phyloP scores from a whole-genome alignment of 2,888 invertebrate species.

The Byasa hedistus region DNA sequence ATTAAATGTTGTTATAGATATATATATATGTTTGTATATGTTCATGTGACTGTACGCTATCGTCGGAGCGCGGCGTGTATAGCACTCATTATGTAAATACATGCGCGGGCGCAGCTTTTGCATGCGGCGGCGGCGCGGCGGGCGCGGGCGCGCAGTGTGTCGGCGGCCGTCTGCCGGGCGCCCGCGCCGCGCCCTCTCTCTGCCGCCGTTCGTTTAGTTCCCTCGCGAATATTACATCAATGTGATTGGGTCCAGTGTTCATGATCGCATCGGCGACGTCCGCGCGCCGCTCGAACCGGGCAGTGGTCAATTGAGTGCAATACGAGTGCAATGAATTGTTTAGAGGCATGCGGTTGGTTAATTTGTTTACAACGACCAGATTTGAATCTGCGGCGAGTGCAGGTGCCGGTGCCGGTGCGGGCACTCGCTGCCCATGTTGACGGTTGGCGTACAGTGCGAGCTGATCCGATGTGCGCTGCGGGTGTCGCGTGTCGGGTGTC shows the following conservation, averaged over 20 bases:
- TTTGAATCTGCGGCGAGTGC: too few relatives aligned
- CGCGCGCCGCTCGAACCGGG: too few relatives aligned
- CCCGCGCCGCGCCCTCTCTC: constrained; percentile 54
- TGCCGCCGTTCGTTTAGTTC: too few relatives aligned
- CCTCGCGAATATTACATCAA: too few relatives aligned
- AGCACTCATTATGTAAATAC: constrained; percentile 67
- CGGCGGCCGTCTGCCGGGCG: constrained; percentile 64
- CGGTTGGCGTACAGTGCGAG: neutral
- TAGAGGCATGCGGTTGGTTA: constrained; percentile 1
- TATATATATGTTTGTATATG: too few relatives aligned
- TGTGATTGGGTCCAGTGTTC: too few relatives aligned
- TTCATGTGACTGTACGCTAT: too few relatives aligned
- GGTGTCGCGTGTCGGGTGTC: constrained; percentile 11
- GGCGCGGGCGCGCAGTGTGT: constrained; percentile 60
- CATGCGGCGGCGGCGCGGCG: constrained; percentile 25
- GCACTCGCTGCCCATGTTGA: neutral
- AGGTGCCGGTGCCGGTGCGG: neutral
- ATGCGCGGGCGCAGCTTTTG: constrained; percentile 53
- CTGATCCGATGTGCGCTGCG: neutral
- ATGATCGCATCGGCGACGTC: too few relatives aligned
- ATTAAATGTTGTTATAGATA: too few relatives aligned
- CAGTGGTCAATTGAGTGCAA: neutral
- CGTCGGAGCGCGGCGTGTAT: constrained; percentile 53
- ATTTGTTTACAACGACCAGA: too few relatives aligned
- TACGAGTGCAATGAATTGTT: constrained; percentile 18